Evolutionary conservation across 2,113 vertebrate genomes (phyloP), one percentile per base, ranked within the genome.

Genomic region (Balaeniceps rex): DNA sequence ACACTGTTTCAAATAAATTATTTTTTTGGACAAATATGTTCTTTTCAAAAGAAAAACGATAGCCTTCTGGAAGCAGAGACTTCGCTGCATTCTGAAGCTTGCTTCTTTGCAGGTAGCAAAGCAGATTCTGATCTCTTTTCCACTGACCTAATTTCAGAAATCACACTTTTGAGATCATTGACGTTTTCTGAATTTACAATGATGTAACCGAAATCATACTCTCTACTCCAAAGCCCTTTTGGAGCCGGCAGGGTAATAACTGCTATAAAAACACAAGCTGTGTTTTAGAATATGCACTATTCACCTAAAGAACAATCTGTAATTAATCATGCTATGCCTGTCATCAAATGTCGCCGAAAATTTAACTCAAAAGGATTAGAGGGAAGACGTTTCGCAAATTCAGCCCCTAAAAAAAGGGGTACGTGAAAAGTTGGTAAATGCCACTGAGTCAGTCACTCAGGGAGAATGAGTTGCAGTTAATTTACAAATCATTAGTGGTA

Each of bases 221-320:
- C 60, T 51, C 18, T 90, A 66, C 72, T 95, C 92, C 74, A 82
- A 93, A 96, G 95, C 90, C 93, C 94, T 89, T 88, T 70, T 36
- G 65, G 80, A 92, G 93, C 69, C 92, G 75, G 80, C 34, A 90
- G 83, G 29, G 96, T 93, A 97, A 76, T 93, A 95, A 87, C 95
- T 94, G 92, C 93, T 95, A 95, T 52, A 97, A 94, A 96, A 96
- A 95, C 94, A 96, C 95, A 97, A 96, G 92, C 96, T 97, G 94
- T 88, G 86, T 78, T 82, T 95, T 72, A 54, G 52, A 93, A 94
- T 55, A 57, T 33, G 88, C 92, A 95, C 95, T 91, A 95, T 96
- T 97, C 95, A 97, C 95, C 96, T 96, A 89, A 75, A 87, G 81
- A 95, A 93, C 70, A 79, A 93, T 91, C 84, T 89, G 94, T 54